phyloP scores from a whole-genome alignment of 2,888 invertebrate genomes.

The Dastarcus helophoroides region DNA sequence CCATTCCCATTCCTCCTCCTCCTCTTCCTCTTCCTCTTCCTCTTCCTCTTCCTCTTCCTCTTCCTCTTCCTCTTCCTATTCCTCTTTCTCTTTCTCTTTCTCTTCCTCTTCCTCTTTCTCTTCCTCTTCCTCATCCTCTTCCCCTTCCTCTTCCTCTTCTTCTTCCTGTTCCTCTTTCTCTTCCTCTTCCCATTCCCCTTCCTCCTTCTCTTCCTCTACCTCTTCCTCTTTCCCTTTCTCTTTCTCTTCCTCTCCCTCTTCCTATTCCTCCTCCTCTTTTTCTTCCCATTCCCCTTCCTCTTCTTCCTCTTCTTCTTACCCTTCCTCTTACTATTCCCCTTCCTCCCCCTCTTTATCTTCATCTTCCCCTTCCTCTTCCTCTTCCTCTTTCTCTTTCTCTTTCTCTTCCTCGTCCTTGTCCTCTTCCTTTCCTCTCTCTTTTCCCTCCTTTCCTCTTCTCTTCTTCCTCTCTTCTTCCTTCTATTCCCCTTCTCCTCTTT shows the following conservation, averaged over 20 bases:
- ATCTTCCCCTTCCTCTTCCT: no score
- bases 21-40: neutral
- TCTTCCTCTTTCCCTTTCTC: no score
- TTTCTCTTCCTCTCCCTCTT: no score
- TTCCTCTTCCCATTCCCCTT: conserved; percentile 11
- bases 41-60: neutral
- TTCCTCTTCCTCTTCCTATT: no score
- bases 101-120: no score
- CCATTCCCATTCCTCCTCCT: neutral
- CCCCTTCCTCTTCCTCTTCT: conserved; percentile 14
- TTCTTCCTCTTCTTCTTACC: no score
- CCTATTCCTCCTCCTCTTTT: no score
- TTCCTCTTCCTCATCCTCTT: no score
- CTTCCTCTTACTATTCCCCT: conserved; percentile 26
- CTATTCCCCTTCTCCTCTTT: conserved; percentile 5
- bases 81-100: neutral
- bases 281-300: no score
- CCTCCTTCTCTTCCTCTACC: conserved; percentile 12
- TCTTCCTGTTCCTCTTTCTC: conserved; percentile 11
- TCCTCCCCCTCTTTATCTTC: no score
- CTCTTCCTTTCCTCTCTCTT: conserved; percentile 3
- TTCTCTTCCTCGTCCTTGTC: neutral
- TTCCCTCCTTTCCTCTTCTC: conserved; percentile 3
- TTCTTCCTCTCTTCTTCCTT: no score
- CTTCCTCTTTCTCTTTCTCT: no score